A percentile compares a stretch with the other conserved stretches of the same genome.
Conservation (phyloP, 2,888 invertebrate genomes). For the Poecilus cupreus region DNA sequence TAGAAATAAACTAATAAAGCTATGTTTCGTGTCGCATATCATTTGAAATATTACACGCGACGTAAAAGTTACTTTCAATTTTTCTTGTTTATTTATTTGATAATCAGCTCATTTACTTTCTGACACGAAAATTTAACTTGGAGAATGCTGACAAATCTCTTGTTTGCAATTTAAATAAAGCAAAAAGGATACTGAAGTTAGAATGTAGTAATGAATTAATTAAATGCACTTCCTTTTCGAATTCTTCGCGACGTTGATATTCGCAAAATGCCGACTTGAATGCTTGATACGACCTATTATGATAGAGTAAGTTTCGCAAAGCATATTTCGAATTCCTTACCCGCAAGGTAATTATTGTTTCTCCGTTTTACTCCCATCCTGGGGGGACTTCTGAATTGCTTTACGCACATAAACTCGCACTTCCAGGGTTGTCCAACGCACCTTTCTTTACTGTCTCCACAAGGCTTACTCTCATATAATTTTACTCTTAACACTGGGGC, state of each 20-base stretch:
- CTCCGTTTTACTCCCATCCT: conserved; percentile 38
- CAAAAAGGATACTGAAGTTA: not conserved
- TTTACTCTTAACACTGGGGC: not conserved
- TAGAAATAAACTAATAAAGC: not conserved
- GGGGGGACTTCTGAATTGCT: conserved; percentile 42
- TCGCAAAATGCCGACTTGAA: not conserved
- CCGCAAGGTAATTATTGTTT: conserved; percentile 47
- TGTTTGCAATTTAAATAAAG: not conserved
- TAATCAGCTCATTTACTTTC: conserved; percentile 14
- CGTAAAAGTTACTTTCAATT: not conserved
- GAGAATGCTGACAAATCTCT: not conserved
- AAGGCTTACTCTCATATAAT: not conserved
- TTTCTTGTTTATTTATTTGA: conserved; percentile 29
- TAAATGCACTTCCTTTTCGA: not conserved
- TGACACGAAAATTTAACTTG: not conserved
- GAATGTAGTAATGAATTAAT: not conserved
- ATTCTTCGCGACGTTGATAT: conserved; percentile 1
- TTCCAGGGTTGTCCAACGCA: not conserved
- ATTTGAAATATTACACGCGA: conserved; percentile 24
- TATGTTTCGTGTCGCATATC: conserved; percentile 18
- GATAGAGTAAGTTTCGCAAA: conserved; percentile 1
- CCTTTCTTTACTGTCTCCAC: not conserved
- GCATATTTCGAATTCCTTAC: conserved; percentile 43
- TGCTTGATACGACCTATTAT: conserved; percentile 7
- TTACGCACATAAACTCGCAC: conserved; percentile 33